Evolutionary conservation across 2,888 invertebrate genomes (phyloP).

Genomic region (Labia minor): DNA sequence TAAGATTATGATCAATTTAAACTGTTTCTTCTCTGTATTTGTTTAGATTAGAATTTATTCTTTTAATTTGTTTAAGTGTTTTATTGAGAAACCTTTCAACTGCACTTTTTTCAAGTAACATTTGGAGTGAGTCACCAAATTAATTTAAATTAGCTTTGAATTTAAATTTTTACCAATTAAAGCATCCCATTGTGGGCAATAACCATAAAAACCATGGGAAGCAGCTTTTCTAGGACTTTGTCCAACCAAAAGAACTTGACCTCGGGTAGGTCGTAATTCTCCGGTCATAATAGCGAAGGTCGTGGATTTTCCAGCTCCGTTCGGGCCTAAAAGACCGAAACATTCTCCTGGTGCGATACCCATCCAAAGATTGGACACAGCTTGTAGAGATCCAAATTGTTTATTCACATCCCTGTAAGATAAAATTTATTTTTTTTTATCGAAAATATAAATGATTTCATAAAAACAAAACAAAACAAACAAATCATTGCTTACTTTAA

Average conservation of each 20-base stretch:
- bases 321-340: constrained; percentile 71
- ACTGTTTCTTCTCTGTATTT: too few relatives aligned
- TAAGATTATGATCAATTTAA: too few relatives aligned
- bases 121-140: too few relatives aligned
- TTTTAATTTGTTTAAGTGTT: too few relatives aligned
- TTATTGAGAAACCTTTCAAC: too few relatives aligned
- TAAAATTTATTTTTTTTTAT: constrained; percentile 16
- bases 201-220: constrained; percentile 37
- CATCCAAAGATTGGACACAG: constrained; percentile 58
- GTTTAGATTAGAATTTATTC: too few relatives aligned
- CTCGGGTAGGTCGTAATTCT: constrained; percentile 57
- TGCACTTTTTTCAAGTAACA: too few relatives aligned
- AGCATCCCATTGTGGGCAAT: constrained; percentile 69
- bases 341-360: constrained; percentile 63
- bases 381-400: constrained; percentile 59
- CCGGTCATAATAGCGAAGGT: constrained; percentile 88
- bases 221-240: neutral
- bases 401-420: constrained; percentile 48
- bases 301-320: constrained; percentile 79
- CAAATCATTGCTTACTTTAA: constrained; percentile 29
- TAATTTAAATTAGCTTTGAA: too few relatives aligned
- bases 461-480: too few relatives aligned
- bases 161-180: constrained; percentile 38
- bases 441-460: neutral
- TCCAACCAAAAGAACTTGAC: constrained; percentile 37